Evolutionary conservation across 2,797 vertebrate species (phyloP).

Genomic region (Trichosurus vulpecula): DNA sequence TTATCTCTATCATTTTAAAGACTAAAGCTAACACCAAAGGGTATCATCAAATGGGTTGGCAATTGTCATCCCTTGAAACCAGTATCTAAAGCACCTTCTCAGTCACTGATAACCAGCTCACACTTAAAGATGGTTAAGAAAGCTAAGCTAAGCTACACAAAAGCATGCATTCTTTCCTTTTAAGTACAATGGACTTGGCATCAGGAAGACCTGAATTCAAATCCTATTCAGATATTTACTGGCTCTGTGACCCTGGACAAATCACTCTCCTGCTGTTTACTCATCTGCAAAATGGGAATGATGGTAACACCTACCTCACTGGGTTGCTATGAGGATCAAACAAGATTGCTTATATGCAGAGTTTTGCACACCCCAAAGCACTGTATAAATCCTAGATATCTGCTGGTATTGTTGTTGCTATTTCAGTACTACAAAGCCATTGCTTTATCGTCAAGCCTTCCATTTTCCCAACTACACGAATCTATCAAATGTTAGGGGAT

Average conservation of each 20-base stretch:
- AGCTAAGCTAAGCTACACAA: neutral
- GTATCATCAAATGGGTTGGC: neutral
- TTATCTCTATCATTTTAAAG: neutral
- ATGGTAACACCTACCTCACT: neutral
- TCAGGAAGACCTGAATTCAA: neutral
- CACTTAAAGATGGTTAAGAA: conserved; percentile 4
- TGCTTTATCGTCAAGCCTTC: neutral
- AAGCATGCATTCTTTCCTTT: neutral
- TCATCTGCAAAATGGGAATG: neutral
- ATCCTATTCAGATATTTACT: neutral
- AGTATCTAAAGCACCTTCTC: neutral
- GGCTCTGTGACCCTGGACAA: neutral
- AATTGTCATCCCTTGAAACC: neutral
- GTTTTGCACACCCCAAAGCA: neutral
- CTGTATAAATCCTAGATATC: neutral
- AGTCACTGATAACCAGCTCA: neutral
- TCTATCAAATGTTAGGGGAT: neutral
- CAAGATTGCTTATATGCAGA: neutral
- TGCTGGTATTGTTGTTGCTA: neutral
- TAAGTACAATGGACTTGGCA: neutral
- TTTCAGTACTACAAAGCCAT: conserved; percentile 11
- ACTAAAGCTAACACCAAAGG: neutral
- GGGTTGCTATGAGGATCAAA: neutral
- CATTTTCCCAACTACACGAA: conserved; percentile 7
- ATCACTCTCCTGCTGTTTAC: neutral